A percentile compares a stretch with the other conserved stretches of the same genome.
Conservation (phyloP, 1,140 invertebrate genomes). For the Pogonomyrmex californicus region DNA sequence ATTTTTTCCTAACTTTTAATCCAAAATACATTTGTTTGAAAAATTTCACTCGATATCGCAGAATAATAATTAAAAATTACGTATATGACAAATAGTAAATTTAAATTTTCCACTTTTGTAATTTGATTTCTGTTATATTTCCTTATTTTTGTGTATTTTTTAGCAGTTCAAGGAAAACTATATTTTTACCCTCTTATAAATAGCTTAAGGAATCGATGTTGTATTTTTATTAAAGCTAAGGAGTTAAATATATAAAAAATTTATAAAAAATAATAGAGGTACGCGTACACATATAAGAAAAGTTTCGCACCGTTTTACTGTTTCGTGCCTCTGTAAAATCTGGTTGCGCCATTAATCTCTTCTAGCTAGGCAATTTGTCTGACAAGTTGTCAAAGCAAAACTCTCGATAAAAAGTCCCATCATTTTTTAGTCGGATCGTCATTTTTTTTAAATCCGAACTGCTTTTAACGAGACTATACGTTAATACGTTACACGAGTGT, state of each 20-base stretch:
- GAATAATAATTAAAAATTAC: neutral
- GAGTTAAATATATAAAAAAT: neutral
- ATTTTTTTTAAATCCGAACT: conserved; percentile 19
- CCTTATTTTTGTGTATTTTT: neutral
- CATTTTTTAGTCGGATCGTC: conserved; percentile 49
- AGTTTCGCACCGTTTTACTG: conserved; percentile 11
- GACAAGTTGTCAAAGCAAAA: conserved; percentile 57
- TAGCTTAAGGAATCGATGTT: neutral
- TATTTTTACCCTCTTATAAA: neutral
- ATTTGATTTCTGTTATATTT: neutral
- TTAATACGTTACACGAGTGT: conserved; percentile 11
- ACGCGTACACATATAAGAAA: neutral
- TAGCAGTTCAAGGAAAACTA: neutral
- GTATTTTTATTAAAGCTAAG: neutral
- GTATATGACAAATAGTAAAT: neutral
- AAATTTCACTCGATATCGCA: neutral
- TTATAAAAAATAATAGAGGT: neutral
- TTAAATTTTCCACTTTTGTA: neutral
- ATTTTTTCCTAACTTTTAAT: neutral
- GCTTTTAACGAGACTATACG: conserved; percentile 33
- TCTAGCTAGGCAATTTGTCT: conserved; percentile 51
- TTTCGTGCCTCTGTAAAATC: conserved; percentile 32
- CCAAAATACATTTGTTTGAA: neutral
- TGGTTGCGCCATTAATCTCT: conserved; percentile 40
- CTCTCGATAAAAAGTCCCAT: conserved; percentile 52